Evolutionary conservation across 2,888 invertebrate genomes (phyloP).

Genomic region (Sinhomidia bicolor): DNA sequence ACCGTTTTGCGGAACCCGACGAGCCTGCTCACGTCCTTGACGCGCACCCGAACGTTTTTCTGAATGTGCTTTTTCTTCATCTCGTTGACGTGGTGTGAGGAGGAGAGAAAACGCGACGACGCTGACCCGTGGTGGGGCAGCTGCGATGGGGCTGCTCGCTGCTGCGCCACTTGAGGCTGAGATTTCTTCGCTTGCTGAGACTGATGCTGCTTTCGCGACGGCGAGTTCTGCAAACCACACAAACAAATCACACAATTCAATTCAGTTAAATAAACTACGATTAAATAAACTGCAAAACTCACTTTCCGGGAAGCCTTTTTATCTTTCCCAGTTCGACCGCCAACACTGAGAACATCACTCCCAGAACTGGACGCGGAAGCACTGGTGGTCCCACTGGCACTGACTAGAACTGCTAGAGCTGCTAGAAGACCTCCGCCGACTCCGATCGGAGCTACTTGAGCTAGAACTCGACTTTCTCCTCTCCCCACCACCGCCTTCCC

Average conservation of each 20-base stretch:
- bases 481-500: constrained; percentile 8
- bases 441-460: constrained; percentile 11
- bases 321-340: neutral
- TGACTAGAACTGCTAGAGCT: no score
- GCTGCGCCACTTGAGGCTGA: neutral
- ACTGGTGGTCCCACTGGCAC: no score
- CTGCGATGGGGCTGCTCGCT: neutral
- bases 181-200: neutral
- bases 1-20: neutral
- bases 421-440: constrained; percentile 5
- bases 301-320: no score
- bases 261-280: neutral
- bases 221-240: no score
- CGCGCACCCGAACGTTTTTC: neutral
- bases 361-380: no score
- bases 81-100: neutral
- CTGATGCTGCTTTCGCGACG: constrained; percentile 23
- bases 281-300: no score
- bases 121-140: constrained; percentile 41
- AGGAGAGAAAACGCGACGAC: constrained; percentile 28
- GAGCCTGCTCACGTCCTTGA: constrained; percentile 19
- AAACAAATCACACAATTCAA: neutral
- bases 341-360: neutral
- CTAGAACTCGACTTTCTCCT: constrained; percentile 6
- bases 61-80: constrained; percentile 23